phyloP scores from a whole-genome alignment of 2,113 vertebrate species.

The Myxocyprinus asiaticus region DNA sequence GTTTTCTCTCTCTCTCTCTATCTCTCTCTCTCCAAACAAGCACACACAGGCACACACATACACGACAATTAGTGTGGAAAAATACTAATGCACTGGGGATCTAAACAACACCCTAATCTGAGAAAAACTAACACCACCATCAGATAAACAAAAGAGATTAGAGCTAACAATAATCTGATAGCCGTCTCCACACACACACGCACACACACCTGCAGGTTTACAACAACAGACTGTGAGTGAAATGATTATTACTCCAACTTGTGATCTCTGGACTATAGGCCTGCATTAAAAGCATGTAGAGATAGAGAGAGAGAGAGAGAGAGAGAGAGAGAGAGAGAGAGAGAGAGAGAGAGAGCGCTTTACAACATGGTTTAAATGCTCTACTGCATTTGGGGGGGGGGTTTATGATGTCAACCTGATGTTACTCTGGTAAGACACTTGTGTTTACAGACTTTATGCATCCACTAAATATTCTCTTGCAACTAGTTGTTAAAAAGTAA shows the following conservation, averaged over 20 bases:
- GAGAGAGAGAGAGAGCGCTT: no score
- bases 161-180: constrained; percentile 27
- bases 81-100: neutral
- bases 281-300: constrained; percentile 6
- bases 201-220: constrained; percentile 22
- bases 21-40: neutral
- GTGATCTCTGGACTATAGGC: constrained; percentile 21
- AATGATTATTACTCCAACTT: constrained; percentile 35
- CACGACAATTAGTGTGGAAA: constrained; percentile 10
- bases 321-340: no score
- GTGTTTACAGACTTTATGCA: neutral
- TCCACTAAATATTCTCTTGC: neutral
- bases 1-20: neutral
- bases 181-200: neutral
- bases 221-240: neutral
- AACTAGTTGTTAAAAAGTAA: neutral
- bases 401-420: no score
- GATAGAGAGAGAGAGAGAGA: no score
- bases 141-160: constrained; percentile 34
- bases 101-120: constrained; percentile 38
- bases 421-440: neutral
- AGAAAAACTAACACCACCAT: constrained; percentile 28
- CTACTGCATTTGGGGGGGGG: constrained; percentile 23
- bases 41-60: neutral
- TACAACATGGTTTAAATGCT: no score